Evolutionary conservation across 2,888 invertebrate genomes (phyloP), one percentile per base, ranked within the genome.

Genomic region (Eupithecia subfuscata): DNA sequence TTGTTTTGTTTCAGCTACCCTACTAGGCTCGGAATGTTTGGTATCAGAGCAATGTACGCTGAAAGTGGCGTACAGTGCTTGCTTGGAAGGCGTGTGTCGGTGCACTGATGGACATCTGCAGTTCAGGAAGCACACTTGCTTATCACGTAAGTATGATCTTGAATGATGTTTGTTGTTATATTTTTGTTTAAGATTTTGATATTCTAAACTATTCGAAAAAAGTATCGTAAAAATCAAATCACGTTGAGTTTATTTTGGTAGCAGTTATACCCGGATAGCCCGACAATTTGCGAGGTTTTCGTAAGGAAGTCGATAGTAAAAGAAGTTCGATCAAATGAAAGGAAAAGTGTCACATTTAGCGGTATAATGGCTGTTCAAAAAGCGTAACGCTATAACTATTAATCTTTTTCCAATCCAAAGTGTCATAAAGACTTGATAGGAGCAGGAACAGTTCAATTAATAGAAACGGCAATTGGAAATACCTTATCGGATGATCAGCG

Each of bases 41-140:
- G 96, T 98, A 70, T 96, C 97, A 76, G 97, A 97, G 85, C 98
- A 98, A 89, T 98, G 98, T 87, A 97, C 97, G 37, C 94, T 98
- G 93, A 98, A 98, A 91, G 98, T 98, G 73, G 97, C 98, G 25
- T 97, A 98, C 93, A 98, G 98, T 89, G 97, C 97, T 81, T 98
- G 98, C 85, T 92, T 97, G 83, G 97, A 97, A 76, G 97, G 97
- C 56, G 96, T 97, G 69, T 98, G 98, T 88, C 96, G 97, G 65
- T 98, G 98, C 91, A 96, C 97, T 76, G 97, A 97, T 84, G 98
- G 98, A 82, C 98, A 97, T 92, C 95, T 98, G 79, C 98, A 98
- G 90, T 98, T 98, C 95, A 96, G 98, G 87, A 97, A 97, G 87
- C 98, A 98, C 90, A 98, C 98, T 64, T 98, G 98, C 89, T 96